These are phyloP conservation scores for Sinonovacula constricta DNA, from an alignment of 1,140 invertebrate genomes.

Conservation along the genomic window DNA sequence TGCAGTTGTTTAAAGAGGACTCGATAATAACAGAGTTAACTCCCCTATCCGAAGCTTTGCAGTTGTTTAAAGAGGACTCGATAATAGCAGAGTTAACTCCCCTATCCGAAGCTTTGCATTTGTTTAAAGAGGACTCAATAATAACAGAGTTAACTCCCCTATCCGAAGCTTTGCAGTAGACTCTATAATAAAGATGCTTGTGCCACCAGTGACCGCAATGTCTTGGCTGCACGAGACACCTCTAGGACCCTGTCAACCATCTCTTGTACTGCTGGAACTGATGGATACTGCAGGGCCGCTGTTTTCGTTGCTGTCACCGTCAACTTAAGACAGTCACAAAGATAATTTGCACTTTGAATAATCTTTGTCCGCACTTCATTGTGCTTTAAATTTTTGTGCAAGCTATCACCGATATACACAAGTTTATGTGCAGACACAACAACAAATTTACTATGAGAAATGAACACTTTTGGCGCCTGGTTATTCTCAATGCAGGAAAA, in stretches of 20 bases:
- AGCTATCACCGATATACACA: conserved; percentile 95
- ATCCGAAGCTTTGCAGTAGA: too few relatives aligned
- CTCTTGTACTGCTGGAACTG: conserved; percentile 91
- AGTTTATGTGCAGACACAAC: conserved; percentile 94
- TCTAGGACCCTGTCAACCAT: conserved; percentile 95
- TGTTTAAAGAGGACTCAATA: too few relatives aligned
- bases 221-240: conserved; percentile 87
- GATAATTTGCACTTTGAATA: conserved; percentile 87
- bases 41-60: too few relatives aligned
- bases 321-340: conserved; percentile 90
- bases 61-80: too few relatives aligned
- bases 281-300: conserved; percentile 93
- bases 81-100: too few relatives aligned
- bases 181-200: conserved; percentile 67
- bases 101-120: too few relatives aligned
- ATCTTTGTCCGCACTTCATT: conserved; percentile 85
- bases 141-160: too few relatives aligned
- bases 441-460: conserved; percentile 95
- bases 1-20: too few relatives aligned
- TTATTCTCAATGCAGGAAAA: conserved; percentile 93
- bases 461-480: conserved; percentile 94
- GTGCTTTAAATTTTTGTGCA: conserved; percentile 87
- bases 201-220: conserved; percentile 85
- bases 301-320: conserved; percentile 93
- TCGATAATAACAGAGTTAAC: too few relatives aligned